A percentile compares a stretch with the other conserved stretches of the same genome.
These are phyloP conservation scores for Hylaeus volcanicus DNA, from an alignment of 1,140 invertebrate species.

Conservation along the genomic window DNA sequence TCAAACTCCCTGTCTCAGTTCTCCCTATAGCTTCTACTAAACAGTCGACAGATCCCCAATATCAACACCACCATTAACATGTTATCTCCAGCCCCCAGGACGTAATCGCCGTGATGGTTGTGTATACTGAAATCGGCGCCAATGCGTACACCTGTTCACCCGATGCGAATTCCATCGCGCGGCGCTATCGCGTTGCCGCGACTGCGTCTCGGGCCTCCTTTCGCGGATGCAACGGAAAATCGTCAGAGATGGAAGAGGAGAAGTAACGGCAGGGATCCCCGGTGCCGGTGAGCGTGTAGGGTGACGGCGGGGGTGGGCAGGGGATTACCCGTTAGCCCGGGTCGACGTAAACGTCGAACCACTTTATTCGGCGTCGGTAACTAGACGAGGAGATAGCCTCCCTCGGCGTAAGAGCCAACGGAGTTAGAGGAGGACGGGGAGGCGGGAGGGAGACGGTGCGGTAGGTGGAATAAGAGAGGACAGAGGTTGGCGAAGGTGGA, in stretches of 20 bases:
- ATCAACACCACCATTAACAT: too few species aligned
- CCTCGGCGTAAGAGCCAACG: conserved; percentile 56
- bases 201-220: conserved; percentile 9
- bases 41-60: too few species aligned
- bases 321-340: conserved; percentile 66
- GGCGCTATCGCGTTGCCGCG: neutral
- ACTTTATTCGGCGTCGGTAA: conserved; percentile 70
- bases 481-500: conserved; percentile 26
- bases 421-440: conserved; percentile 13
- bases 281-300: conserved; percentile 11
- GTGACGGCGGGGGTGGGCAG: conserved; percentile 21
- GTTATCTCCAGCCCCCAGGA: too few species aligned
- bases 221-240: conserved; percentile 22
- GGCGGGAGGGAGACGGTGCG: conserved; percentile 11
- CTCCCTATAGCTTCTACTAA: too few species aligned
- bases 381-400: conserved; percentile 68
- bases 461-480: conserved; percentile 40
- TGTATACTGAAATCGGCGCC: conserved; percentile 37
- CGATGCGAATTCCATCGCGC: conserved; percentile 17
- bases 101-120: too few species aligned
- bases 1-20: too few species aligned
- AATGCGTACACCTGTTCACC: conserved; percentile 54
- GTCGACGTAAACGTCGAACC: conserved; percentile 69
- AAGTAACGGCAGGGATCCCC: neutral
- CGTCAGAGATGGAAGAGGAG: neutral